Percentiles rank a stretch among this genome's conserved stretches.
phyloP scores from a whole-genome alignment of 2,888 invertebrate species.

The Tenthredo amoena region DNA sequence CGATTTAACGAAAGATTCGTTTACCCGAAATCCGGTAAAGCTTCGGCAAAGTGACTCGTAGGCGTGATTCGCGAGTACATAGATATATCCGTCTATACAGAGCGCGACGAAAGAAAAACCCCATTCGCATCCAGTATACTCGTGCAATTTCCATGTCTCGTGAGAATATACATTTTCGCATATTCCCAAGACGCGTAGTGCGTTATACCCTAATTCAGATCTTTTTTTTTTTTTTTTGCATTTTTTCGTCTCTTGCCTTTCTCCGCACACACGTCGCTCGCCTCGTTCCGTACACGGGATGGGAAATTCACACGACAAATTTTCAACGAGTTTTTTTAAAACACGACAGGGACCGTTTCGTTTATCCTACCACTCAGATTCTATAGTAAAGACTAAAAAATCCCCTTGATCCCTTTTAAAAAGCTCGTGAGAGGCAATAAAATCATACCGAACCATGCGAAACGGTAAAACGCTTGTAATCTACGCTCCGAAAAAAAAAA shows the following conservation, averaged over 20 bases:
- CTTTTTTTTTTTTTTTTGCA: neutral
- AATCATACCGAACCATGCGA: too few relatives aligned
- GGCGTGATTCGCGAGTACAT: neutral
- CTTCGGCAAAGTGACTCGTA: neutral
- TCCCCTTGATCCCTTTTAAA: neutral
- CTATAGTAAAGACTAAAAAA: neutral
- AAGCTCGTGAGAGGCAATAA: neutral
- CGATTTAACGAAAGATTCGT: neutral
- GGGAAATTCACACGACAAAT: neutral
- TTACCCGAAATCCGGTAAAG: neutral
- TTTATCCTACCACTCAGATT: constrained; percentile 2
- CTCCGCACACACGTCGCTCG: neutral
- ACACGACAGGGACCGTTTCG: neutral
- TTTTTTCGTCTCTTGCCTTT: too few relatives aligned
- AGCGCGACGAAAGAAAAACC: neutral
- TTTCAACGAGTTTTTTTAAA: neutral
- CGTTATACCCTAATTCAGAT: neutral
- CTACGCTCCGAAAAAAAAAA: too few relatives aligned
- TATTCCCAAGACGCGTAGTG: neutral
- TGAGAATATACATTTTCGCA: neutral
- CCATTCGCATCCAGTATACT: neutral
- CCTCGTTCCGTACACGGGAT: neutral
- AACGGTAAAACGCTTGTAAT: too few relatives aligned
- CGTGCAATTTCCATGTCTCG: neutral
- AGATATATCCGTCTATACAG: neutral